phyloP scores from a whole-genome alignment of 2,888 invertebrate genomes.

The Unio pictorum region DNA sequence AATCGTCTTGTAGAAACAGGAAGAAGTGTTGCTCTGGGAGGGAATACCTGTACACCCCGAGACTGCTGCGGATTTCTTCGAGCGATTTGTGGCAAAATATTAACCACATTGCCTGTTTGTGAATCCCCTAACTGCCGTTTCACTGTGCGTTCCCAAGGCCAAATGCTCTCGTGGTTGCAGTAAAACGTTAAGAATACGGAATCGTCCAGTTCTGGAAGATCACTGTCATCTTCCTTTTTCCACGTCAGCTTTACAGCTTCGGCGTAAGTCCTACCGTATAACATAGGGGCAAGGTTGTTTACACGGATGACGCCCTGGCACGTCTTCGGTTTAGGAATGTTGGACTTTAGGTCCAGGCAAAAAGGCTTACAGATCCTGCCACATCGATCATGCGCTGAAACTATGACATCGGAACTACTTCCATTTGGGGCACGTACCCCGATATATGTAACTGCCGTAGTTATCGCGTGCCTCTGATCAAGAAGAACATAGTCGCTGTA shows the following conservation, averaged over 20 bases:
- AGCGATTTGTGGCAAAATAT: too few species aligned
- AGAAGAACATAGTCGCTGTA: constrained; percentile 36
- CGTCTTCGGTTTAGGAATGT: constrained; percentile 24
- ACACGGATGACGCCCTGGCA: constrained; percentile 34
- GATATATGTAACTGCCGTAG: constrained; percentile 28
- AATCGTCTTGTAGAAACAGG: too few species aligned
- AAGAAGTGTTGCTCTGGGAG: too few species aligned
- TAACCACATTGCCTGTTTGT: too few species aligned
- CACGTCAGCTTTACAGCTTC: constrained; percentile 33
- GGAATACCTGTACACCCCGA: too few species aligned
- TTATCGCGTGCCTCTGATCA: constrained; percentile 35
- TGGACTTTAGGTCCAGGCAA: constrained; percentile 19
- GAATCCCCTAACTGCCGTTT: too few species aligned
- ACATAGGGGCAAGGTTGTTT: constrained; percentile 25
- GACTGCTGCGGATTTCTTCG: too few species aligned
- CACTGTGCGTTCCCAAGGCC: constrained; percentile 26
- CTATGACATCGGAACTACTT: constrained; percentile 32
- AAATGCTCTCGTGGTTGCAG: constrained; percentile 33
- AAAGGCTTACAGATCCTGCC: constrained; percentile 33
- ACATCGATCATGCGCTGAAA: constrained; percentile 35
- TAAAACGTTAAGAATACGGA: constrained; percentile 28
- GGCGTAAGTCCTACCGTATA: constrained; percentile 33
- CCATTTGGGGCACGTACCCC: constrained; percentile 37
- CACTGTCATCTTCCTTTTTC: constrained; percentile 24
- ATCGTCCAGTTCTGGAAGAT: constrained; percentile 21